These are phyloP conservation scores for Lutraria rhynchaena DNA, from an alignment of 1,140 invertebrate genomes.

Conservation along the genomic window DNA sequence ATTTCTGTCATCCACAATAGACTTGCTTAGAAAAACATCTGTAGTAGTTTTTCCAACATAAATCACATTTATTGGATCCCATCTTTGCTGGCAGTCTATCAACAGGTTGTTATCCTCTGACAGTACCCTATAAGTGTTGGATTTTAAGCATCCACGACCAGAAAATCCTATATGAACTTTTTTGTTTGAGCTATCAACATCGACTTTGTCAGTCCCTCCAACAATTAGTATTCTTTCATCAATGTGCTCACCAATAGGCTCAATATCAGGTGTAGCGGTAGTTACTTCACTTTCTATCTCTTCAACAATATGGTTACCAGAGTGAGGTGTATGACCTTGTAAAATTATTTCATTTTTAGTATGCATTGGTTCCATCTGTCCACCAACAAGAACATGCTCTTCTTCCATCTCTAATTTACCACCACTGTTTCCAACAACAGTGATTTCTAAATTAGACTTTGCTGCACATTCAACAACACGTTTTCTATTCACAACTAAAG, in stretches of 20 bases:
- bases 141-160: not conserved
- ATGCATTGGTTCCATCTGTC: not conserved
- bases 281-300: no score
- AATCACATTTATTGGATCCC: slow-evolving; percentile 13
- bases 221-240: slow-evolving; percentile 22
- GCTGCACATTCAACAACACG: slow-evolving; percentile 20
- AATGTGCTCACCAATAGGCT: not conserved
- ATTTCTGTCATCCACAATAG: not conserved
- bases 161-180: not conserved
- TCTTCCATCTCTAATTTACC: not conserved
- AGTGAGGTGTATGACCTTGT: not conserved
- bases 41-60: slow-evolving; percentile 7
- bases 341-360: slow-evolving; percentile 2
- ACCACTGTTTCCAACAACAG: not conserved
- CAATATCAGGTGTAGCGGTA: not conserved
- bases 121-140: slow-evolving; percentile 19
- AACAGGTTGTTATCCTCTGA: slow-evolving; percentile 15
- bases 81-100: slow-evolving; percentile 4
- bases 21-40: slow-evolving; percentile 19
- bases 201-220: slow-evolving; percentile 9
- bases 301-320: no score
- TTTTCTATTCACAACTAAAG: not conserved
- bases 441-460: not conserved
- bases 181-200: not conserved
- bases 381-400: not conserved